Evolutionary conservation across 2,113 vertebrate genomes (phyloP).

Genomic region (Gopherus evgoodei): DNA sequence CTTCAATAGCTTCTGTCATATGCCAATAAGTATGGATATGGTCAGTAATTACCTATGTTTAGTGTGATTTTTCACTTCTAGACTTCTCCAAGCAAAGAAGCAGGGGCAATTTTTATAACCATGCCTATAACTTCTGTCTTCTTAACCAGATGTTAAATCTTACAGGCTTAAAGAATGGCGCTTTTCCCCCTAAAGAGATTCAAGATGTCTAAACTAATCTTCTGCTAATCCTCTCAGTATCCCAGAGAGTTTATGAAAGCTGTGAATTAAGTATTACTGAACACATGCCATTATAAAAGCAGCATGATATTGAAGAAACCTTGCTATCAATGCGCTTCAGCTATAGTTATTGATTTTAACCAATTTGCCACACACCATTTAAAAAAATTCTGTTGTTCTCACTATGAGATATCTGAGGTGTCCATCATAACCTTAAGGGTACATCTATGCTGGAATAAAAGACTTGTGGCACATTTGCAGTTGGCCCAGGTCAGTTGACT

Average conservation of each 20-base stretch:
- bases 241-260: constrained; percentile 34
- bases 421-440: not conserved
- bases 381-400: not conserved
- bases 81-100: not conserved
- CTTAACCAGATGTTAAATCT: constrained; percentile 6
- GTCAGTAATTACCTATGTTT: not conserved
- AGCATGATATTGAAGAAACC: not conserved
- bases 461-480: too few relatives aligned
- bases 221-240: constrained; percentile 45
- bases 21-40: not conserved
- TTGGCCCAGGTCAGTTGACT: not conserved
- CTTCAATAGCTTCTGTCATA: not conserved
- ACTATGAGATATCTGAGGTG: not conserved
- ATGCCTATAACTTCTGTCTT: not conserved
- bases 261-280: not conserved
- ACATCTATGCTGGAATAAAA: not conserved
- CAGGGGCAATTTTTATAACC: not conserved
- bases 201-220: constrained; percentile 51
- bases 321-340: not conserved
- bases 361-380: not conserved
- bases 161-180: constrained; percentile 9
- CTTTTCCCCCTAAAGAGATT: constrained; percentile 13
- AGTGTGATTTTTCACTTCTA: not conserved
- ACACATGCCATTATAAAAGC: not conserved
- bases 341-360: not conserved